A percentile compares a stretch with the other conserved stretches of the same genome.
Conservation (phyloP, 1,140 invertebrate genomes). For the Drosophila bipectinata region DNA sequence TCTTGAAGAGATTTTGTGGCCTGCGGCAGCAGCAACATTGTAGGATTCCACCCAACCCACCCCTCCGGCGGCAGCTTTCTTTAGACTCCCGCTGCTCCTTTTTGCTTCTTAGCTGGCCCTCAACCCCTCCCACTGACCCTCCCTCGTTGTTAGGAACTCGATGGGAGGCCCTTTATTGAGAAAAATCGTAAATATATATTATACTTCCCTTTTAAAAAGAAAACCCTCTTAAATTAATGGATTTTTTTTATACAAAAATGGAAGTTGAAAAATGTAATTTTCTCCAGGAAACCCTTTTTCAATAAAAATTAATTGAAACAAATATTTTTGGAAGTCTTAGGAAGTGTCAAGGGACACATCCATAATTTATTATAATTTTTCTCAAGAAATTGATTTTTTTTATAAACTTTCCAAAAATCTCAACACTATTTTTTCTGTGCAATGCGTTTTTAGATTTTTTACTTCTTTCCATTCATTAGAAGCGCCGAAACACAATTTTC, state of each 20-base stretch:
- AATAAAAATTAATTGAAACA: not conserved
- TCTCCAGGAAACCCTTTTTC: not conserved
- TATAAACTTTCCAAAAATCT: not conserved
- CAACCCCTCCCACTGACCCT: slow-evolving; percentile 1
- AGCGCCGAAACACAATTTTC: slow-evolving; percentile 51
- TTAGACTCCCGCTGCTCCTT: slow-evolving; percentile 48
- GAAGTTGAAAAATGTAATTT: not conserved
- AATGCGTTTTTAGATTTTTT: slow-evolving; percentile 20
- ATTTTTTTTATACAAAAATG: not conserved
- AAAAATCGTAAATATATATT: slow-evolving; percentile 9
- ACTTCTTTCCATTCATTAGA: slow-evolving; percentile 53
- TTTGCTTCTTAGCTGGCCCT: slow-evolving; percentile 6
- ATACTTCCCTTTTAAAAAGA: not conserved
- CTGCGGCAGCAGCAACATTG: slow-evolving; percentile 31
- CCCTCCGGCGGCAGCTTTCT: slow-evolving; percentile 27
- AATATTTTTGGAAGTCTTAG: not conserved
- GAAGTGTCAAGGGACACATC: not conserved
- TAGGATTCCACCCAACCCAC: slow-evolving; percentile 16
- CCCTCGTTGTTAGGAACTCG: slow-evolving; percentile 4
- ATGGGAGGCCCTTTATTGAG: slow-evolving; percentile 22
- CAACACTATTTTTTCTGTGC: slow-evolving; percentile 12
- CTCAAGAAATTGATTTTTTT: too few species aligned
- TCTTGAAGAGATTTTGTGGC: slow-evolving; percentile 34
- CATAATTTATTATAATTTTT: not conserved
- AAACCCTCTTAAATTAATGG: not conserved